These are phyloP conservation scores for Hylomyscus alleni DNA, from an alignment of 2,797 vertebrate species.

Conservation along the genomic window DNA sequence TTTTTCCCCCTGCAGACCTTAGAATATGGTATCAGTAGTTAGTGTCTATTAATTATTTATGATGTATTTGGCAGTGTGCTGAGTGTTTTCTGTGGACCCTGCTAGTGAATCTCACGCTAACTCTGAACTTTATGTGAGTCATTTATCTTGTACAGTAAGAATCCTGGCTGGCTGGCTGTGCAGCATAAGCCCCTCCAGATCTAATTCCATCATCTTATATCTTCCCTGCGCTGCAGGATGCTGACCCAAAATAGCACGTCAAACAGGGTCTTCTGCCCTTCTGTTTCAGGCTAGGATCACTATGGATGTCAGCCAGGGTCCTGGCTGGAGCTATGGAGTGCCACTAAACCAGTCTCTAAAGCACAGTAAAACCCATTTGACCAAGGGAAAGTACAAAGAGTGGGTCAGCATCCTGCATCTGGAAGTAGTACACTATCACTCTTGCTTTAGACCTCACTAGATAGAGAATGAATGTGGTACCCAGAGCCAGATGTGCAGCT, in stretches of 20 bases:
- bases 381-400: not conserved
- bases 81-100: slow-evolving; percentile 14
- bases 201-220: not conserved
- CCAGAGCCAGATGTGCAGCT: not conserved
- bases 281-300: not conserved
- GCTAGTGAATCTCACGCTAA: not conserved
- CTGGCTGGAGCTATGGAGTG: not conserved
- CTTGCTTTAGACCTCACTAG: not conserved
- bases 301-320: not conserved
- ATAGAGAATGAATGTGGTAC: not conserved
- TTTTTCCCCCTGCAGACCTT: not conserved
- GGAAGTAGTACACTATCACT: not conserved
- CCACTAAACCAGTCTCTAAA: not conserved
- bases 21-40: slow-evolving; percentile 16
- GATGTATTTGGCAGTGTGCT: not conserved
- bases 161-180: not conserved
- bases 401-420: not conserved
- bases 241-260: not conserved
- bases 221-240: not conserved
- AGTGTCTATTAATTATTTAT: slow-evolving; percentile 50
- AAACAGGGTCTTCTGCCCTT: not conserved
- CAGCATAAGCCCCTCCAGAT: not conserved
- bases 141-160: not conserved
- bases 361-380: not conserved
- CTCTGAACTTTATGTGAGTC: slow-evolving; percentile 13